A percentile compares a stretch with the other conserved stretches of the same genome.
Evolutionary conservation across 2,113 vertebrate species (phyloP).

Genomic region (Eurypyga helias): DNA sequence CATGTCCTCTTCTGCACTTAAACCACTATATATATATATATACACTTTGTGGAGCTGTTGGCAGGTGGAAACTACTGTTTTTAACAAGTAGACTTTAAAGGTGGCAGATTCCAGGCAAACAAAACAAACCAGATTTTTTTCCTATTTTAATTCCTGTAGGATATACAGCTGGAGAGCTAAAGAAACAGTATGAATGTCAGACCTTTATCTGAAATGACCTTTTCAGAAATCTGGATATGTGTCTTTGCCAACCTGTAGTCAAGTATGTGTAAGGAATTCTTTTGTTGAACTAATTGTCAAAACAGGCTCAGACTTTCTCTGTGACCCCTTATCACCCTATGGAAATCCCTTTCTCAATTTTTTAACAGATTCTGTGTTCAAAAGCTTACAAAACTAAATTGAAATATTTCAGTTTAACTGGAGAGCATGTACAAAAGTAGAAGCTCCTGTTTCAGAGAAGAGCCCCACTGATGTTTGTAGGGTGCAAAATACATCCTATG

Average conservation of each 20-base stretch:
- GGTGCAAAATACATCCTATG: not conserved
- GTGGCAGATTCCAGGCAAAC: conserved; percentile 9
- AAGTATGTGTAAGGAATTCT: not conserved
- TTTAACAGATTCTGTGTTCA: not conserved
- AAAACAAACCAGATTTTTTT: conserved; percentile 7
- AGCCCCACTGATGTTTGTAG: not conserved
- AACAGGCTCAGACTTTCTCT: not conserved
- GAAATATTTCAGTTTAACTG: not conserved
- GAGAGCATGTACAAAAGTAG: not conserved
- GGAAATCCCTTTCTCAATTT: not conserved
- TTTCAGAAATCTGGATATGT: not conserved
- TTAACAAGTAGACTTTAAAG: not conserved
- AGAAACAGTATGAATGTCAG: not conserved
- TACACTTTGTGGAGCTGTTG: not conserved
- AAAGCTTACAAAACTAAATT: not conserved
- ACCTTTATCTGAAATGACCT: conserved; percentile 4
- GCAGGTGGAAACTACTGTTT: not conserved
- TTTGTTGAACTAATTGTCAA: not conserved
- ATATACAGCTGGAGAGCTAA: not conserved
- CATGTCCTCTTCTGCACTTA: not conserved
- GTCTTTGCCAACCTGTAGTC: not conserved
- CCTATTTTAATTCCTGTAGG: not conserved
- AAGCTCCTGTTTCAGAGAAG: not conserved
- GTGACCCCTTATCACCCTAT: not conserved
- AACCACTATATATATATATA: not conserved